A percentile compares a stretch with the other conserved stretches of the same genome.
Evolutionary conservation across 2,888 invertebrate genomes (phyloP).

Genomic region (Chrysotoxum bicinctum): DNA sequence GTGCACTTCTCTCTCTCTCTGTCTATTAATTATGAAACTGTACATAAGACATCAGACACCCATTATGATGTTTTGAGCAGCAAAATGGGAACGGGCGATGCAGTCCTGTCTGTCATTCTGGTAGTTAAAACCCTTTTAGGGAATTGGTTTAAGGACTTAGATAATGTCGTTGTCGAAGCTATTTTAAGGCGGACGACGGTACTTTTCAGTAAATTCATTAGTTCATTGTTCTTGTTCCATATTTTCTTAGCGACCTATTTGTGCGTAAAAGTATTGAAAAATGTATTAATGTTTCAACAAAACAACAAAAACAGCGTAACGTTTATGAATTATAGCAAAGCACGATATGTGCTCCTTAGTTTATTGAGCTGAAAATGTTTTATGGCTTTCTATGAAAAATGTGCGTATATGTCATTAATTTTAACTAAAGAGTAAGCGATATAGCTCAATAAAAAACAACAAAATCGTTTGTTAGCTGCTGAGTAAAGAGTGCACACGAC

Average conservation of each 20-base stretch:
- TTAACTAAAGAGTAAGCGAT: slow-evolving; percentile 24
- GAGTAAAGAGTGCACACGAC: background rate
- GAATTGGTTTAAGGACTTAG: slow-evolving; percentile 33
- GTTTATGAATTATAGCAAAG: slow-evolving; percentile 15
- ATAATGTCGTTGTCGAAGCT: background rate
- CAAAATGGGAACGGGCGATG: slow-evolving; percentile 5
- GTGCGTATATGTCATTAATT: slow-evolving; percentile 42
- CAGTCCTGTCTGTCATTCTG: slow-evolving; percentile 30
- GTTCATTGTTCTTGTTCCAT: background rate
- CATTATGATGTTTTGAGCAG: slow-evolving; percentile 39
- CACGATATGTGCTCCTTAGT: slow-evolving; percentile 1
- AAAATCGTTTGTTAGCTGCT: background rate
- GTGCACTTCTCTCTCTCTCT: slow-evolving; percentile 1
- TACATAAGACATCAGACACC: slow-evolving; percentile 54
- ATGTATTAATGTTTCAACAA: background rate
- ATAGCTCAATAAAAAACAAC: slow-evolving; percentile 17
- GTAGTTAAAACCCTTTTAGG: slow-evolving; percentile 60
- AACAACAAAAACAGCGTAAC: background rate
- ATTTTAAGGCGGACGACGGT: background rate
- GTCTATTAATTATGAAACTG: slow-evolving; percentile 63
- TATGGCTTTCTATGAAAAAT: slow-evolving; percentile 23
- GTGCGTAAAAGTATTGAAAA: background rate
- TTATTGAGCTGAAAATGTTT: slow-evolving; percentile 36
- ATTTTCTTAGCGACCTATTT: background rate
- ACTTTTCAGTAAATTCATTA: background rate